Conservation (phyloP, 2,113 vertebrate species). For the Mixornis gularis region DNA sequence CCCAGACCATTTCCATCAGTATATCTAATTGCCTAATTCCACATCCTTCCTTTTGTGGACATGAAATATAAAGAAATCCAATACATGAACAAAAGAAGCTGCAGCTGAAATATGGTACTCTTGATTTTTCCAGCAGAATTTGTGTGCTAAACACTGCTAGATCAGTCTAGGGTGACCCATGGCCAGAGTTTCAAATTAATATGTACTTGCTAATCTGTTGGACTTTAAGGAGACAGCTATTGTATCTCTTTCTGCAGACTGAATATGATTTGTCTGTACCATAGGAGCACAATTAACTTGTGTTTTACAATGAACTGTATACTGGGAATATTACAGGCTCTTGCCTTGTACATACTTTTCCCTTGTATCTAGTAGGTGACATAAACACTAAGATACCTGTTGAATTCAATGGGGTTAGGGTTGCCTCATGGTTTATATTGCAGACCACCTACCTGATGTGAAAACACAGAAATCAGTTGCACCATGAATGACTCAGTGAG, state of each 20-base stretch:
- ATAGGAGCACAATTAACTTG: not conserved
- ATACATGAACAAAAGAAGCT: not conserved
- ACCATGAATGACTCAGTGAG: slow-evolving; percentile 8
- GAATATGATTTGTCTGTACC: not conserved
- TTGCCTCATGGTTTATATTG: not conserved
- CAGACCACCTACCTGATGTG: slow-evolving; percentile 1
- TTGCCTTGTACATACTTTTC: not conserved
- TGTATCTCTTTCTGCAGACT: not conserved
- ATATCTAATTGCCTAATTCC: not conserved
- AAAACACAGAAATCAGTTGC: slow-evolving; percentile 32
- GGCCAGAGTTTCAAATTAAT: not conserved
- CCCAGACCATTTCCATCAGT: not conserved
- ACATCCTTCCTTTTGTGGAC: not conserved
- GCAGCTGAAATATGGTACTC: not conserved
- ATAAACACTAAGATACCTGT: not conserved
- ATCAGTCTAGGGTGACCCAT: not conserved
- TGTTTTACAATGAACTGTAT: not conserved
- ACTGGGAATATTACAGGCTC: not conserved
- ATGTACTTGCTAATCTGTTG: not conserved
- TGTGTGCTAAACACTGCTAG: not conserved
- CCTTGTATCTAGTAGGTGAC: not conserved
- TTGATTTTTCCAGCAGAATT: not conserved
- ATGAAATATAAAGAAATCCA: not conserved
- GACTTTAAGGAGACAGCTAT: not conserved
- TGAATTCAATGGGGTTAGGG: not conserved